A percentile compares a stretch with the other conserved stretches of the same genome.
phyloP scores from a whole-genome alignment of 1,140 invertebrate species.

The Branchinecta lindahli region DNA sequence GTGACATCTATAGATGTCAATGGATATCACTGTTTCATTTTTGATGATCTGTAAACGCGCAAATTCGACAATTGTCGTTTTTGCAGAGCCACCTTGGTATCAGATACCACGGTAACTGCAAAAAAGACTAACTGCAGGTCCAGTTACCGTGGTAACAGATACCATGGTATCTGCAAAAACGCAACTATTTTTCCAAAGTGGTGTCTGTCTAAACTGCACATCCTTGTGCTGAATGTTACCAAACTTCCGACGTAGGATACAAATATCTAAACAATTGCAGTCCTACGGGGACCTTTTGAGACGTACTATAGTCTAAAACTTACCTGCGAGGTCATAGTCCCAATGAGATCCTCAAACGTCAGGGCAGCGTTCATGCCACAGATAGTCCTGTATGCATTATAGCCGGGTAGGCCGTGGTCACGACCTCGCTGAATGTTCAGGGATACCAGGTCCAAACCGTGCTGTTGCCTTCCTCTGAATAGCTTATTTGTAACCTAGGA shows the following conservation, averaged over 20 bases:
- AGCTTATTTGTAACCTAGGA: too few species aligned
- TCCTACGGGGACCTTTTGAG: background rate
- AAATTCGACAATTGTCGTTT: too few species aligned
- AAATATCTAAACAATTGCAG: background rate
- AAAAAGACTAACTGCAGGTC: too few species aligned
- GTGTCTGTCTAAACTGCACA: too few species aligned
- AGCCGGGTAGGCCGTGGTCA: constrained; percentile 70
- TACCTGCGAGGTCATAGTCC: constrained; percentile 53
- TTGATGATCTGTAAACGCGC: too few species aligned
- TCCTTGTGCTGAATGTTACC: background rate
- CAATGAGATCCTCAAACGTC: constrained; percentile 53
- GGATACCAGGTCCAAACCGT: constrained; percentile 64
- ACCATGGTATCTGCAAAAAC: too few species aligned
- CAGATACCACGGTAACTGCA: too few species aligned
- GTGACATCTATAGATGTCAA: too few species aligned
- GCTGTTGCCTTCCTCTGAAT: constrained; percentile 31
- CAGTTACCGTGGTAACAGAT: too few species aligned
- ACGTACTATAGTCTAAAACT: constrained; percentile 17
- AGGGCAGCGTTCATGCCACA: constrained; percentile 56
- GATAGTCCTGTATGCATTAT: constrained; percentile 59
- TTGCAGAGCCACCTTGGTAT: too few species aligned
- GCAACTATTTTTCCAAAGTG: too few species aligned
- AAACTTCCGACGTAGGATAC: background rate
- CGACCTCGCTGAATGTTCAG: constrained; percentile 73
- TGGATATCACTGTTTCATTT: too few species aligned